Conservation (phyloP, 2,113 vertebrate species). For the Chaenocephalus aceratus region DNA sequence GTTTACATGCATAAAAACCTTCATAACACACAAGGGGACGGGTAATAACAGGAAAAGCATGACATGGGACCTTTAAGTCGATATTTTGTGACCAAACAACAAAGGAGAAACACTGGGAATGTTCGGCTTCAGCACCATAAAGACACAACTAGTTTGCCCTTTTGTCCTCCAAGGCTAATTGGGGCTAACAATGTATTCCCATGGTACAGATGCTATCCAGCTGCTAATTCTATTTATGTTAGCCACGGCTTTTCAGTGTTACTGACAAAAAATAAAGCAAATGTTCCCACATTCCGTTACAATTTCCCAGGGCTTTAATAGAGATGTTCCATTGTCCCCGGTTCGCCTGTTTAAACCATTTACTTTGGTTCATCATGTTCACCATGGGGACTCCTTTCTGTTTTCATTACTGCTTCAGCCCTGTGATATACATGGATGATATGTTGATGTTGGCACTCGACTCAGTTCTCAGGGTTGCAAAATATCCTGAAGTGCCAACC, state of each 20-base stretch:
- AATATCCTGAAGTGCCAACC: conserved; percentile 22
- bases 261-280: conserved; percentile 38
- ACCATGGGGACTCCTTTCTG: conserved; percentile 33
- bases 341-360: conserved; percentile 24
- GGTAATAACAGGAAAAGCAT: too few species aligned
- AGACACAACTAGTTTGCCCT: neutral
- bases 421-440: conserved; percentile 46
- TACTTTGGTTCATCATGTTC: conserved; percentile 23
- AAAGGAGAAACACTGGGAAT: neutral
- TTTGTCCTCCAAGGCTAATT: neutral
- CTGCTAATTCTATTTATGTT: conserved; percentile 7
- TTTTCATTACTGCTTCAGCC: conserved; percentile 35
- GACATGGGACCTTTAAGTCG: too few species aligned
- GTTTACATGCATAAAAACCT: too few species aligned
- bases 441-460: conserved; percentile 53
- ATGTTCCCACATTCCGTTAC: conserved; percentile 31
- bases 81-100: neutral
- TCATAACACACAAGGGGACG: too few species aligned
- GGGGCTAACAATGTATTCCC: neutral
- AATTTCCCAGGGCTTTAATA: conserved; percentile 54
- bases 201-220: neutral
- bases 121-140: neutral
- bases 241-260: neutral
- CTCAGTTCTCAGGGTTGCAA: conserved; percentile 35
- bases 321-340: conserved; percentile 27